Evolutionary conservation across 2,888 invertebrate species (phyloP), one percentile per base, ranked within the genome.

Genomic region (Machimus rusticus): DNA sequence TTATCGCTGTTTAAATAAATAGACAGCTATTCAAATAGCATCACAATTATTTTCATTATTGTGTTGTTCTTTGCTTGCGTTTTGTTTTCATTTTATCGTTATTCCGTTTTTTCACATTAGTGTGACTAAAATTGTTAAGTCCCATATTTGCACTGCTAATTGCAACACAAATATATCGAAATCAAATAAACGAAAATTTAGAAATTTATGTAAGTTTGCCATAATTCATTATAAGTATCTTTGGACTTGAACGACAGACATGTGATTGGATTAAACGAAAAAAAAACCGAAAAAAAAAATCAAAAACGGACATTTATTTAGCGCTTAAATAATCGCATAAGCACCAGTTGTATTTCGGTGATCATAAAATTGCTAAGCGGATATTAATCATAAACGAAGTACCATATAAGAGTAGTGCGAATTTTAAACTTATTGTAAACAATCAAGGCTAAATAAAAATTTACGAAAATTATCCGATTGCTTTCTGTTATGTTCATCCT

Each of bases 381-480:
- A 85, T 66, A 66, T 84, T 84, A 66, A 84, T 81, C 34, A 74
- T 84, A 66, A 84, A 84, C 85, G 85, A 85, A 85, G 23, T 74
- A 74, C 85, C 74, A 74, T 23, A 19, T 85, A 84, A 84, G 74
- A 85, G 74, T 85, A 85, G 85, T 85, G 74, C 85, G 74, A 74
- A 85, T 74, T 74, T 85, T 46, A 85, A 85, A 85, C 74, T 85
- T 74, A 74, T 74, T 85, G 31, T 85, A 43, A 74, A 74, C 23
- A 85, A 19, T 85, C 8, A 85, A 74, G 19, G 23, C 39, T 46
- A 74, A 85, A 85, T 85, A 85, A 85, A 84, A 39, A 74, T 66
- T 66, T 66, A 66, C 28, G 66, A 66, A 66, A 66, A 66, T 0
- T 66, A 66, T 12, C 5, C 66, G 23, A 23, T 28, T 66, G 23